Conservation (phyloP, 1,140 invertebrate genomes). For the Lamellibrachia luymesi region DNA sequence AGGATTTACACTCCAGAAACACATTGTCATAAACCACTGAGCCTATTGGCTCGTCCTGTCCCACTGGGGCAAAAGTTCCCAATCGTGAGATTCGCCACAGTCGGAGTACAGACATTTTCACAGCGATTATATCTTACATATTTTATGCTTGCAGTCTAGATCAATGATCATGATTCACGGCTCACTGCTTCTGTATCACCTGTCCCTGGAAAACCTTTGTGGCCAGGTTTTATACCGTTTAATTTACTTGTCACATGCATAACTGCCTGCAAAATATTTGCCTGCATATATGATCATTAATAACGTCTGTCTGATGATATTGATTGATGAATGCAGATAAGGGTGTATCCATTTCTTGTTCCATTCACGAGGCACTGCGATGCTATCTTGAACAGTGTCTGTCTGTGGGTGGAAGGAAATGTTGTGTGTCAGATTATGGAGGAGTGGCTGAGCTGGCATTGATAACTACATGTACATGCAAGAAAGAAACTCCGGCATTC, state of each 20-base stretch:
- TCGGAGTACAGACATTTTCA: background rate
- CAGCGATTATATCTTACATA: background rate
- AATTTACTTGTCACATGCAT: slow-evolving; percentile 1
- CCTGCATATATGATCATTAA: background rate
- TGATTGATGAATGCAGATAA: background rate
- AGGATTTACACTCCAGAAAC: background rate
- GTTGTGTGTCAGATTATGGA: background rate
- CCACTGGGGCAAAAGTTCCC: background rate
- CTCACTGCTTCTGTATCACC: background rate
- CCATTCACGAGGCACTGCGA: background rate
- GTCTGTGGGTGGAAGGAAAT: background rate
- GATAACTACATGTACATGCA: background rate
- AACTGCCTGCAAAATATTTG: slow-evolving; percentile 5
- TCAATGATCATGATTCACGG: background rate
- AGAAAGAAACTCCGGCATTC: background rate
- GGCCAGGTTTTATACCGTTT: background rate
- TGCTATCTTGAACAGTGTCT: background rate
- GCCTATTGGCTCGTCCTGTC: background rate
- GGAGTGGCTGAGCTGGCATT: background rate
- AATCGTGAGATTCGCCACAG: background rate
- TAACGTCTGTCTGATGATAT: background rate
- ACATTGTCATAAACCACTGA: background rate
- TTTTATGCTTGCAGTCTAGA: background rate
- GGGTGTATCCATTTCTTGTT: background rate
- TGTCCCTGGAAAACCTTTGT: background rate